Evolutionary conservation across 1,140 invertebrate species (phyloP), one percentile per base, ranked within the genome.

Genomic region (Pseudomyrmex gracilis): DNA sequence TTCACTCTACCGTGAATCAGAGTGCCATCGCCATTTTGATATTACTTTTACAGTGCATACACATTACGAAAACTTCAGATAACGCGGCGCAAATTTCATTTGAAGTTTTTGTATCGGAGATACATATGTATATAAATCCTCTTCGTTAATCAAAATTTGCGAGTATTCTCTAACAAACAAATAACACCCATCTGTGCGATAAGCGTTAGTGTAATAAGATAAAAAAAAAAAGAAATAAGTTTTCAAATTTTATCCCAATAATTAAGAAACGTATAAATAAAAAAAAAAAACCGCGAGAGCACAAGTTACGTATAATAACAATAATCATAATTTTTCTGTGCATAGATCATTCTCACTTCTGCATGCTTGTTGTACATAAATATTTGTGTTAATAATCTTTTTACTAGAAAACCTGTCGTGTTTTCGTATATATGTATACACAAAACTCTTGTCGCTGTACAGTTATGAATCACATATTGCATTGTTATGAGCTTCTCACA

Each of bases 1-100:
- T 73, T 85, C 49, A 83, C 66, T 86, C 84, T 85, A 89, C 90
- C 91, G 90, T 92, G 91, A 91, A 91, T 92, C 89, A 88, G 87
- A 88, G 91, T 92, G 91, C 91, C 91, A 91, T 92, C 86, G 83
- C 60, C 78, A 73, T 85, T 87, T 76, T 73, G 43, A 34, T 20
- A 77, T n/a, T 58, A 24, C 64, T 74, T n/a, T 12, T 64, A 7
- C 45, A 74, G n/a, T 49, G 13, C 51, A 51, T 73, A 66, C 34
- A 66, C 34, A 34, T 73, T 34, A 34, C 34, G 7, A 34, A 34
- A 34, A 34, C 34, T 34, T 34, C 34, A 34, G 34, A 34, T 34
- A 34, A 34, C 34, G 34, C 34, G 34, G 5, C 7, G 34, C 34
- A 34, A 34, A 34, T 7, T 7, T 34, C 34, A 34, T 34, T 34